A percentile compares a stretch with the other conserved stretches of the same genome.
These are phyloP conservation scores for Carduelis carduelis DNA, from an alignment of 2,797 vertebrate species.

Conservation along the genomic window DNA sequence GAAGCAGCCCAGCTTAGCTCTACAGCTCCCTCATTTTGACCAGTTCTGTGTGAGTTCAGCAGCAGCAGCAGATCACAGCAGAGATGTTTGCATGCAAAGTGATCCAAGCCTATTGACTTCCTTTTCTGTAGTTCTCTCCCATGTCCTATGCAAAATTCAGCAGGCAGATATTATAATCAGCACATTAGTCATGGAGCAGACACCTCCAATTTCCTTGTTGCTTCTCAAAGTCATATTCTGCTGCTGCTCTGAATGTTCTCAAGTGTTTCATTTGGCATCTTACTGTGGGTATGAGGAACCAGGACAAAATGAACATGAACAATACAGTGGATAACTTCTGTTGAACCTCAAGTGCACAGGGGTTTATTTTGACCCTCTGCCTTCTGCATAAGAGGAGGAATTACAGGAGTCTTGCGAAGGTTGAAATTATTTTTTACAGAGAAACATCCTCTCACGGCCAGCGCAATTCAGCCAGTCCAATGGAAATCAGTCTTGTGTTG, in stretches of 20 bases:
- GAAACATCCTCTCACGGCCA: neutral
- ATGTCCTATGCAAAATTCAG: slow-evolving; percentile 44
- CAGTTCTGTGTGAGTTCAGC: neutral
- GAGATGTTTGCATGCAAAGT: neutral
- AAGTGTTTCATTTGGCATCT: accelerated
- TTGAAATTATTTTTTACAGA: neutral
- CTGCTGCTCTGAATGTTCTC: neutral
- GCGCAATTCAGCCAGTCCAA: neutral
- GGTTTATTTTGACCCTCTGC: neutral
- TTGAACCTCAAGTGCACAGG: neutral
- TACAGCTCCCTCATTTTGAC: neutral
- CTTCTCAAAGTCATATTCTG: neutral
- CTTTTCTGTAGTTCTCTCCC: neutral
- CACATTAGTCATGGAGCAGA: neutral
- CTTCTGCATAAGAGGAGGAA: neutral
- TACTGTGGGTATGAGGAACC: neutral
- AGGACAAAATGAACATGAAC: neutral
- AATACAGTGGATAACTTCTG: neutral
- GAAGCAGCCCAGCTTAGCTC: neutral
- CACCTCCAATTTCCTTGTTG: neutral
- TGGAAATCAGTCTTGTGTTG: neutral
- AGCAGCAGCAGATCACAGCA: neutral
- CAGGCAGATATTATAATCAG: slow-evolving; percentile 26
- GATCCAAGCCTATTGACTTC: neutral
- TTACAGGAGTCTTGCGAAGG: neutral